Percentiles rank a stretch among this genome's conserved stretches.
These are phyloP conservation scores for Dicycla oo DNA, from an alignment of 2,888 invertebrate genomes.

Conservation along the genomic window DNA sequence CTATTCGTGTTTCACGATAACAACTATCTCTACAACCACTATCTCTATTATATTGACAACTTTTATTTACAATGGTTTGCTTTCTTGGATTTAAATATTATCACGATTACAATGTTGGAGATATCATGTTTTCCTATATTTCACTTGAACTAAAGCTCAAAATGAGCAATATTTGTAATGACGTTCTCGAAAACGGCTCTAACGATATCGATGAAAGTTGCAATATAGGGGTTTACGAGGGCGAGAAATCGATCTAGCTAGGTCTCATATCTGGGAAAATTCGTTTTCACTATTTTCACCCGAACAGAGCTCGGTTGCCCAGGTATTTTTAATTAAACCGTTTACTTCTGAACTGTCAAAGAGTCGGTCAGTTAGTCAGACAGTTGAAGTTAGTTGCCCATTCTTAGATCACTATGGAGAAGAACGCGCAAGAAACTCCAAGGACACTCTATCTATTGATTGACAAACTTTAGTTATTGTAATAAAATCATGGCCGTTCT, in stretches of 20 bases:
- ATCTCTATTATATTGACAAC: too few species aligned
- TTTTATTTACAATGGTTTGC: conserved; percentile 4
- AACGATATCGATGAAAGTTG: too few species aligned
- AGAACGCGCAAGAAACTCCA: not conserved
- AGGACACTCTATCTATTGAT: not conserved
- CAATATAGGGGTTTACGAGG: too few species aligned
- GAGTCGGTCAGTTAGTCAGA: not conserved
- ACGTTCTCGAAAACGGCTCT: too few species aligned
- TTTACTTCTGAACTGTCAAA: not conserved
- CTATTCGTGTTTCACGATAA: conserved; percentile 21
- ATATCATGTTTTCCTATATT: not conserved
- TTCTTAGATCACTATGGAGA: not conserved
- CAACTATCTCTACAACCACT: too few species aligned
- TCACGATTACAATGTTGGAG: not conserved
- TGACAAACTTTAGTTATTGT: not conserved
- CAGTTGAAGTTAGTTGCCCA: not conserved
- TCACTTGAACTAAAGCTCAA: not conserved
- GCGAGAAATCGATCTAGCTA: too few species aligned
- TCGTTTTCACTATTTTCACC: too few species aligned
- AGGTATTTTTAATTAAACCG: too few species aligned
- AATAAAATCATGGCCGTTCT: not conserved
- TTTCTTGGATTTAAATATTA: conserved; percentile 20
- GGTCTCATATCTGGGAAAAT: too few species aligned
- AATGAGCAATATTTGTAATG: too few species aligned
- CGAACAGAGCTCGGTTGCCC: too few species aligned